Evolutionary conservation across 2,113 vertebrate species (phyloP), one percentile per base, ranked within the genome.

Genomic region (Eudyptes chrysolophus): DNA sequence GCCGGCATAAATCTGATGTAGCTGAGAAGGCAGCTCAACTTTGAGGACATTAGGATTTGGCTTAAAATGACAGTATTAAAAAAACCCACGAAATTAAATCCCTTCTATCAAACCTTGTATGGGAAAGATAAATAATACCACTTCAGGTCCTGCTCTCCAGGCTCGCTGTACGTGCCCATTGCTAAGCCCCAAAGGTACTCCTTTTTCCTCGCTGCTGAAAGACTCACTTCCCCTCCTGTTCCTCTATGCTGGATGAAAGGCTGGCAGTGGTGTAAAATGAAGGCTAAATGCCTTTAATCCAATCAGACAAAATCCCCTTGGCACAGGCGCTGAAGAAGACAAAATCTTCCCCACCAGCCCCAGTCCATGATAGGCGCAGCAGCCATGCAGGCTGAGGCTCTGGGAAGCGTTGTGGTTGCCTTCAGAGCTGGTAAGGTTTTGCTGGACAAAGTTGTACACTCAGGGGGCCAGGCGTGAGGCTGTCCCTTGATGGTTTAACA

Each of bases 1-100:
- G 49, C 77, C 68, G 74, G 58, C 51, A 89, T 72, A 96, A 96
- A 96, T 91, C 61, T 92, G 74, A 61, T 34, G 36, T 49, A 94
- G 61, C 16, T 89, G 57, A 58, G 51, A 90, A 92, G 30, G 58
- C 57, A 93, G 69, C 27, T 93, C 58, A 34, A 3, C 49, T 90
- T 79, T 57, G 77, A 91, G 87, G 65, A 76, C 52, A n/a, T 84
- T 49, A 87, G 16, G 34, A 84, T 94, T 87, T 91, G 69, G 61
- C 76, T 95, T 92, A 64, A 92, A 94, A 78, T 26, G 36, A 22
- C 21, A 71, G 19, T 42, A 36, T 78, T 79, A 54, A 87, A 92
- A 93, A 93, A 36, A 0, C 2, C 30, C 10, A 7, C 30, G 95
- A 72, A 88, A 55, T 26, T 44, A 49, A 75, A 10, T 87, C 7